phyloP scores from a whole-genome alignment of 2,113 vertebrate species.

The Falco punctatus region DNA sequence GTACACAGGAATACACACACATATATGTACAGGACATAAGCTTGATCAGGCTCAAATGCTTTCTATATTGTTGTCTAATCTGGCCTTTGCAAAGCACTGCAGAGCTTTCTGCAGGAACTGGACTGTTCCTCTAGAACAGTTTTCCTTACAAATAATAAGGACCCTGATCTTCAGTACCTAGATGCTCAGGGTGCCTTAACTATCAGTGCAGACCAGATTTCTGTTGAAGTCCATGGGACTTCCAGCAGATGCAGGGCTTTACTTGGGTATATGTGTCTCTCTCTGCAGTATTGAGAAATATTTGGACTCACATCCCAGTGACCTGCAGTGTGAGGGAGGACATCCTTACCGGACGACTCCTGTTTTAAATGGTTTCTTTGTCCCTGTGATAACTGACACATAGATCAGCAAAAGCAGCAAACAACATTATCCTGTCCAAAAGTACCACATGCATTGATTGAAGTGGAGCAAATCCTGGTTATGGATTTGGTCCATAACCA shows the following conservation, averaged over 20 bases:
- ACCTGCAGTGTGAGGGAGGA: not conserved
- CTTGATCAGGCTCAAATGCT: accelerated
- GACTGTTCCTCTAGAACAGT: not conserved
- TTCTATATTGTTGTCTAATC: not conserved
- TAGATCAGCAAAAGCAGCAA: not conserved
- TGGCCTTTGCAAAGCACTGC: not conserved
- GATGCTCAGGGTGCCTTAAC: not conserved
- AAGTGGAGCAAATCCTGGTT: not conserved
- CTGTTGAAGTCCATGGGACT: not conserved
- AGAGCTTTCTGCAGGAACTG: not conserved
- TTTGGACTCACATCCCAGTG: not conserved
- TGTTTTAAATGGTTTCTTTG: not conserved
- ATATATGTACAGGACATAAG: accelerated
- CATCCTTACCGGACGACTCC: not conserved
- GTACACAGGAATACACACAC: not conserved
- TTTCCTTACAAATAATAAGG: not conserved
- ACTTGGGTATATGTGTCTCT: accelerated
- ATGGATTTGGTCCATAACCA: not conserved
- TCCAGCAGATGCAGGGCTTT: not conserved
- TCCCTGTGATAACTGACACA: not conserved
- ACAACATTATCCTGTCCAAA: not conserved
- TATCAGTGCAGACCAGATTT: not conserved
- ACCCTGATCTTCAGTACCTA: not conserved
- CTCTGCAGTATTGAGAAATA: accelerated
- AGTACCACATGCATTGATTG: not conserved